Percentiles rank a stretch among this genome's conserved stretches.
Conservation (phyloP, 1,140 invertebrate species). For the Euwallacea fornicatus region DNA sequence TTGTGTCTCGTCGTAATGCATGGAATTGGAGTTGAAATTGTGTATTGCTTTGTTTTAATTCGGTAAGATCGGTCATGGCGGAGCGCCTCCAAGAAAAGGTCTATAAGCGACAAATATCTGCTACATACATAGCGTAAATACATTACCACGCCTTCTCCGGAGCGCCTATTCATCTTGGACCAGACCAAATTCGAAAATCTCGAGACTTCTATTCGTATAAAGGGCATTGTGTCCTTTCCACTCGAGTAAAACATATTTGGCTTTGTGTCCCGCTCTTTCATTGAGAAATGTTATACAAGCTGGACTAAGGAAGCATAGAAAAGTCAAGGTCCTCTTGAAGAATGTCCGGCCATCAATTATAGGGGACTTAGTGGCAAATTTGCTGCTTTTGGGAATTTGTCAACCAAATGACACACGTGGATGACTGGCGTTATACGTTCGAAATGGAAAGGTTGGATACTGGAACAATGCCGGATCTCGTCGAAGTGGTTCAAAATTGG, state of each 20-base stretch:
- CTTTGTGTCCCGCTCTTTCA: constrained; percentile 7
- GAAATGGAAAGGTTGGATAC: neutral
- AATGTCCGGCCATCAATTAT: constrained; percentile 10
- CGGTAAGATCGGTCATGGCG: no score
- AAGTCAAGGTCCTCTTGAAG: constrained; percentile 3
- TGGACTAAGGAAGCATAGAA: constrained; percentile 8
- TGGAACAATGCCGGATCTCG: neutral
- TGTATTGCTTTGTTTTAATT: no score
- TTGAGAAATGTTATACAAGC: constrained; percentile 7
- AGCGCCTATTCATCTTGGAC: neutral
- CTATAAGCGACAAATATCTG: no score
- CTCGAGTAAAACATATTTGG: constrained; percentile 13
- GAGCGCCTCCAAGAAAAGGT: no score
- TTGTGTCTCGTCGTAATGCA: neutral
- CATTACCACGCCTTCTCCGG: neutral
- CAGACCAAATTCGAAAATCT: constrained; percentile 4
- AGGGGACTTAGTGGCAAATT: constrained; percentile 6
- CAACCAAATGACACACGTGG: constrained; percentile 6
- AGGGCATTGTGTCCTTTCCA: constrained; percentile 7
- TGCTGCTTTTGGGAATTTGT: constrained; percentile 9
- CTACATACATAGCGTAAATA: neutral
- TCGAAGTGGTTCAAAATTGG: neutral
- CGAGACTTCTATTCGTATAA: neutral
- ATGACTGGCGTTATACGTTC: neutral
- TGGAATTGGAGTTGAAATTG: no score